A percentile compares a stretch with the other conserved stretches of the same genome.
phyloP scores from a whole-genome alignment of 2,797 vertebrate genomes.

The Gambelia wislizenii region DNA sequence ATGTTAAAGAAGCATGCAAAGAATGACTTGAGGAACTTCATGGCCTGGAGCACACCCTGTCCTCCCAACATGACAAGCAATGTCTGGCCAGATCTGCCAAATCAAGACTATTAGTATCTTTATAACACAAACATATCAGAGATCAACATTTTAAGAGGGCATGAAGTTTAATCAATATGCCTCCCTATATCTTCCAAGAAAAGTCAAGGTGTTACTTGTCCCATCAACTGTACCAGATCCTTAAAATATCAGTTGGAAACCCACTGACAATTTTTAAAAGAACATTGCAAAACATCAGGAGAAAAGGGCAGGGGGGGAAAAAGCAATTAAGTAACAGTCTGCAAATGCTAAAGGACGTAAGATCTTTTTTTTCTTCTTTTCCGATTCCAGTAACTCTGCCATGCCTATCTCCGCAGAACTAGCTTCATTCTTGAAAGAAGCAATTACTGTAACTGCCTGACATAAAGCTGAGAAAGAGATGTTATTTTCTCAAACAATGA shows the following conservation, averaged over 20 bases:
- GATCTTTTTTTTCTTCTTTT: background rate
- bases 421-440: background rate
- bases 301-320: background rate
- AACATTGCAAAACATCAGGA: background rate
- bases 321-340: background rate
- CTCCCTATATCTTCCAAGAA: background rate
- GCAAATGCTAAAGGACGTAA: background rate
- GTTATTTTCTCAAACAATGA: background rate
- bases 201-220: background rate
- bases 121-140: background rate
- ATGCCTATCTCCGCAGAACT: background rate
- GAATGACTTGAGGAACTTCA: background rate
- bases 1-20: too few relatives aligned
- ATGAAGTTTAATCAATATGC: background rate
- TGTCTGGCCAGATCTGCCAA: background rate
- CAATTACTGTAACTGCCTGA: constrained; percentile 5
- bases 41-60: too few relatives aligned
- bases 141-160: background rate
- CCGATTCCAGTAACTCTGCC: background rate
- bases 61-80: background rate
- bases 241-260: background rate
- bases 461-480: background rate
- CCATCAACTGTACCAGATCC: background rate
- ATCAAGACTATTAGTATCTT: background rate
- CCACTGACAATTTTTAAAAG: background rate